phyloP scores from a whole-genome alignment of 2,797 vertebrate species.

The Acridotheres tristis region DNA sequence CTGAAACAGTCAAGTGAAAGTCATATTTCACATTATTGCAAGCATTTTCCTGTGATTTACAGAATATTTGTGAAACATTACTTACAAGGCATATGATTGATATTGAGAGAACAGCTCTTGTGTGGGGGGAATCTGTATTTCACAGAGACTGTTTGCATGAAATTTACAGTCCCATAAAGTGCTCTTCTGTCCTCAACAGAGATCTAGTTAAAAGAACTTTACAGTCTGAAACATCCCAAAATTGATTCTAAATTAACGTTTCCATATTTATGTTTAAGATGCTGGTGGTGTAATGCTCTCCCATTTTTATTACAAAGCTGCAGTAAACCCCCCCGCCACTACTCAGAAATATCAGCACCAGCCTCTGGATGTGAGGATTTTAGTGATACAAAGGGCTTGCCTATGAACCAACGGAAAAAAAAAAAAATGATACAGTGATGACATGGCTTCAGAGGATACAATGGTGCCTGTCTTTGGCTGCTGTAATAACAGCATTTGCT shows the following conservation, averaged over 20 bases:
- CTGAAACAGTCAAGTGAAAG: conserved; percentile 80
- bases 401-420: neutral
- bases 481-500: neutral
- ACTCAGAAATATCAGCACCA: neutral
- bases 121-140: conserved; percentile 71
- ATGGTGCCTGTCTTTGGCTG: neutral
- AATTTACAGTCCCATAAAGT: conserved; percentile 80
- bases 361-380: neutral
- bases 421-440: neutral
- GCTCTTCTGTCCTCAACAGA: conserved; percentile 72
- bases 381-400: neutral
- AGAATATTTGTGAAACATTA: conserved; percentile 82
- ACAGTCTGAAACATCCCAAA: conserved; percentile 78
- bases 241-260: conserved; percentile 80
- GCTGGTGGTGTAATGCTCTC: conserved; percentile 57
- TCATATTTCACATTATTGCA: conserved; percentile 79
- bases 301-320: conserved; percentile 70
- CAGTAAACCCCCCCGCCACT: neutral
- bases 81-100: conserved; percentile 72
- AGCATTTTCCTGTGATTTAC: conserved; percentile 79
- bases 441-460: neutral
- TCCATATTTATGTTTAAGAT: conserved; percentile 72
- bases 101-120: conserved; percentile 70
- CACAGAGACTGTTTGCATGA: conserved; percentile 68
- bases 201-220: conserved; percentile 82